Conservation (phyloP, 2,113 vertebrate genomes). For the Cochlearius cochlearius region DNA sequence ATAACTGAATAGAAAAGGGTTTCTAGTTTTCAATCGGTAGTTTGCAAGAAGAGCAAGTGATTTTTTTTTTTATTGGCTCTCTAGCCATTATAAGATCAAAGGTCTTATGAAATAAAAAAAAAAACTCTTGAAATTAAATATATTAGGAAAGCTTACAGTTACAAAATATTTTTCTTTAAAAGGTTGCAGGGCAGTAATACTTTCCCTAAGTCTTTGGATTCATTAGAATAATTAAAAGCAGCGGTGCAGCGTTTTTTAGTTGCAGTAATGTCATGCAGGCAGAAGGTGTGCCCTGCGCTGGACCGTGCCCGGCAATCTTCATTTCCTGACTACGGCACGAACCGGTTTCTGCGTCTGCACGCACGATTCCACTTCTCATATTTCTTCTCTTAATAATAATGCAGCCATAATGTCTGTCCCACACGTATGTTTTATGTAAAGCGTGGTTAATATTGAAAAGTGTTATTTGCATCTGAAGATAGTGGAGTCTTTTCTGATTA, state of each 20-base stretch:
- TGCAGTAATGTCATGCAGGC: not conserved
- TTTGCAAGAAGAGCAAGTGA: not conserved
- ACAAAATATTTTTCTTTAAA: not conserved
- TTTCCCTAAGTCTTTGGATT: not conserved
- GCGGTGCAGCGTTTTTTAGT: not conserved
- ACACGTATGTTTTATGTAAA: not conserved
- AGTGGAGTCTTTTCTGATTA: constrained; percentile 3
- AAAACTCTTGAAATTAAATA: not conserved
- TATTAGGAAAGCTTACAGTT: not conserved
- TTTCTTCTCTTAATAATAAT: not conserved
- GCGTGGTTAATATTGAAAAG: not conserved
- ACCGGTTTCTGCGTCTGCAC: accelerated
- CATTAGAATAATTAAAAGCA: not conserved
- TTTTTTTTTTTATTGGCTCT: not conserved
- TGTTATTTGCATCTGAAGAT: not conserved
- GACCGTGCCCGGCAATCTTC: not conserved
- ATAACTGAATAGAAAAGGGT: not conserved
- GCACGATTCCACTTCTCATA: accelerated
- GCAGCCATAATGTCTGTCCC: not conserved
- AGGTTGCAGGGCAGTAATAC: not conserved
- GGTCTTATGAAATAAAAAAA: not conserved
- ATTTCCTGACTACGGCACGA: not conserved
- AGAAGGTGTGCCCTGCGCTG: not conserved
- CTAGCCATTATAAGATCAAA: not conserved
- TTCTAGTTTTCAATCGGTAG: not conserved